Percentiles rank a stretch among this genome's conserved stretches.
These are phyloP conservation scores for Meiosimyza platycephala DNA, from an alignment of 2,888 invertebrate species.

Conservation along the genomic window DNA sequence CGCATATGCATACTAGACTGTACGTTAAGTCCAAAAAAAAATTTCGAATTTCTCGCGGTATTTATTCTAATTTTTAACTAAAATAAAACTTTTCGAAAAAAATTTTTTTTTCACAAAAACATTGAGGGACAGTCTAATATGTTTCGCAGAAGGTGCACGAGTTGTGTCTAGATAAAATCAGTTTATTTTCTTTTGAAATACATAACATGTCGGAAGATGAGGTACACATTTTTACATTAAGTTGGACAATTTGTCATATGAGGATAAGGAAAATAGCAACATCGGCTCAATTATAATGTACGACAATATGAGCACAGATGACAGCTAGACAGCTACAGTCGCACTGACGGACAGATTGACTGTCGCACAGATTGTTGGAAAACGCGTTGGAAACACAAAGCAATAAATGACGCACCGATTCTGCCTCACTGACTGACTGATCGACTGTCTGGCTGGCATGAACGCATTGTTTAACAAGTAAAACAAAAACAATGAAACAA, in stretches of 20 bases:
- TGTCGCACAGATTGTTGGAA: neutral
- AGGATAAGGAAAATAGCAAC: constrained; percentile 4
- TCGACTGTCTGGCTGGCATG: neutral
- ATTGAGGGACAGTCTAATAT: too few relatives aligned
- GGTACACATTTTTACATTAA: neutral
- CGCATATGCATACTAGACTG: too few relatives aligned
- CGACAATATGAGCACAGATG: neutral
- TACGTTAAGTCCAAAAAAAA: too few relatives aligned
- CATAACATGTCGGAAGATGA: neutral
- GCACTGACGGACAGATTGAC: neutral
- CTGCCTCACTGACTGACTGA: neutral
- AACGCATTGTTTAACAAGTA: too few relatives aligned
- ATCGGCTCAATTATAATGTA: constrained; percentile 4
- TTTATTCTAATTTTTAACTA: too few relatives aligned
- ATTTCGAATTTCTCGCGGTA: too few relatives aligned
- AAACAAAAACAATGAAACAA: too few relatives aligned
- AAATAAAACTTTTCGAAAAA: too few relatives aligned
- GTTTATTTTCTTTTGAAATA: neutral
- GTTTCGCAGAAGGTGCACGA: too few relatives aligned
- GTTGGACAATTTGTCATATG: constrained; percentile 8
- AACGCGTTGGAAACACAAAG: neutral
- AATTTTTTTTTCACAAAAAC: too few relatives aligned
- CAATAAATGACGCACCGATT: neutral
- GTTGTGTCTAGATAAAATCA: too few relatives aligned
- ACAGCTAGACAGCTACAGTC: neutral